phyloP scores from a whole-genome alignment of 2,113 vertebrate species.

The Lasiurus cinereus region DNA sequence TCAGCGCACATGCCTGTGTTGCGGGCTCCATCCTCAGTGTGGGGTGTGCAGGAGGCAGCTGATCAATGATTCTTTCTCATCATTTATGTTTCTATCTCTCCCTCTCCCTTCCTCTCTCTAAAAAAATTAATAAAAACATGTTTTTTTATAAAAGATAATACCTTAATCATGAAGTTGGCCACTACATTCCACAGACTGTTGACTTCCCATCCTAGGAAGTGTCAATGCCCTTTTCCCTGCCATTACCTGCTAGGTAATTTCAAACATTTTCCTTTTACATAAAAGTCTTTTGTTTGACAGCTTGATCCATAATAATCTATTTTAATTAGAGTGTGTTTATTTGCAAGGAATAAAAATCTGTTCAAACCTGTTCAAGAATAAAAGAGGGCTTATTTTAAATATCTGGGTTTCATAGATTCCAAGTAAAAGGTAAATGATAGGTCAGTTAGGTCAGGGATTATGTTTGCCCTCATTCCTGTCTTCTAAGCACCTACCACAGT shows the following conservation, averaged over 20 bases:
- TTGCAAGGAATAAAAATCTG: slow-evolving; percentile 9
- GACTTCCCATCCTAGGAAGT: slow-evolving; percentile 33
- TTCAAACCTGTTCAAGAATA: not conserved
- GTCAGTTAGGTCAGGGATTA: not conserved
- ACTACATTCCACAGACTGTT: not conserved
- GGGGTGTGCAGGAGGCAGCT: too few species aligned
- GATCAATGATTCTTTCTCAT: too few species aligned
- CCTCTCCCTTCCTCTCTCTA: too few species aligned
- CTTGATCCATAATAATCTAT: not conserved
- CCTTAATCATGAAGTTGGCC: not conserved
- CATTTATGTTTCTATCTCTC: too few species aligned
- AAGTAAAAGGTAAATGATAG: not conserved
- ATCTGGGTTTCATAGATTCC: not conserved
- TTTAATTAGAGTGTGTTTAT: slow-evolving; percentile 37
- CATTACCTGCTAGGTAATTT: slow-evolving; percentile 11
- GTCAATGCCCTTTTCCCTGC: not conserved
- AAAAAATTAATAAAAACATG: too few species aligned
- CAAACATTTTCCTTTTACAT: not conserved
- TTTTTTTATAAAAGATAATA: not conserved
- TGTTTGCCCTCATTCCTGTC: not conserved
- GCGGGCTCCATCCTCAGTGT: too few species aligned
- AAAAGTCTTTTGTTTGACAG: not conserved
- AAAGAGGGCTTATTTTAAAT: not conserved
- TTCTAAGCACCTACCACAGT: too few species aligned
- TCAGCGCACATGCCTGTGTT: too few species aligned